A percentile compares a stretch with the other conserved stretches of the same genome.
These are phyloP conservation scores for Ammodytes marinus DNA, from an alignment of 2,113 vertebrate species.

Conservation along the genomic window DNA sequence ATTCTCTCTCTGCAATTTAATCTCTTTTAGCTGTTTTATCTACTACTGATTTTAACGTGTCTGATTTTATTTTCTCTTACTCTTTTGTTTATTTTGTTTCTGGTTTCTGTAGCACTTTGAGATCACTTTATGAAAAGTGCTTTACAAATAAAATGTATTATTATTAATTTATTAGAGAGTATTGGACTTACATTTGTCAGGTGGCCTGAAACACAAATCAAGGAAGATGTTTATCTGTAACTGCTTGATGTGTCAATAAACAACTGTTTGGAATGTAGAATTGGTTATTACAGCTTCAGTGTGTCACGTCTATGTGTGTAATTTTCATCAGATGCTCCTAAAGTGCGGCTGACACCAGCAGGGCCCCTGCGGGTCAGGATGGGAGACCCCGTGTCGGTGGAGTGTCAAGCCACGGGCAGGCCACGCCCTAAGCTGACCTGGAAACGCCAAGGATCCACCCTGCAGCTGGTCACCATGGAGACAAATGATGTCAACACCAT, in stretches of 20 bases:
- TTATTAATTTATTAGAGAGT: no score
- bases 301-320: not conserved
- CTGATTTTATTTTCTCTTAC: no score
- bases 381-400: slow-evolving; percentile 88
- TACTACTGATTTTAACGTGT: no score
- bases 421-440: slow-evolving; percentile 89
- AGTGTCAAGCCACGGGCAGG: slow-evolving; percentile 89
- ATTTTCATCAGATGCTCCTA: slow-evolving; percentile 86
- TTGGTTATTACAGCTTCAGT: not conserved
- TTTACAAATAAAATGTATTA: no score
- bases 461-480: slow-evolving; percentile 81
- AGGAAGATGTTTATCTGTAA: not conserved
- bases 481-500: slow-evolving; percentile 81
- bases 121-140: no score
- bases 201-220: not conserved
- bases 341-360: slow-evolving; percentile 86
- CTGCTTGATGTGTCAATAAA: not conserved
- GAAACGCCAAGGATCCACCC: slow-evolving; percentile 86
- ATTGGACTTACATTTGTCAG: not conserved
- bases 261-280: not conserved
- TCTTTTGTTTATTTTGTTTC: no score
- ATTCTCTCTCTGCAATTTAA: no score
- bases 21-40: no score
- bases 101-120: no score
- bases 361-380: slow-evolving; percentile 86